Evolutionary conservation across 2,113 vertebrate species (phyloP).

Genomic region (Callospermophilus lateralis): DNA sequence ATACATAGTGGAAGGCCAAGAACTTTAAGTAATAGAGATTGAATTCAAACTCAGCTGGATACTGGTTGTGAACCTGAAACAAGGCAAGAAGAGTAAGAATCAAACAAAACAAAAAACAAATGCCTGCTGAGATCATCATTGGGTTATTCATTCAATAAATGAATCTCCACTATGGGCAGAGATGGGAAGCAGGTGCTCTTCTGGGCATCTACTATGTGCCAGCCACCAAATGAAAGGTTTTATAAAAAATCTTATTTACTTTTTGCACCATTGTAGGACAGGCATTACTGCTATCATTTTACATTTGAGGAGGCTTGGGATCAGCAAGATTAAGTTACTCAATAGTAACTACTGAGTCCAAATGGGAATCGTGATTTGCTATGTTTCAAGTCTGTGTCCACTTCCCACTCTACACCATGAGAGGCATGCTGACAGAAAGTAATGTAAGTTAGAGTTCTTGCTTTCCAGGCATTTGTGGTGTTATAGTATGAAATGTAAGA

Average conservation of each 20-base stretch:
- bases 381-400: background rate
- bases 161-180: background rate
- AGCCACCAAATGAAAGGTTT: background rate
- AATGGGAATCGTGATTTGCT: background rate
- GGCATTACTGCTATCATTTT: background rate
- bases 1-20: slow-evolving; percentile 98
- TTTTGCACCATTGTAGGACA: background rate
- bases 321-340: background rate
- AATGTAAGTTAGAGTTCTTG: background rate
- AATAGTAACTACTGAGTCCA: background rate
- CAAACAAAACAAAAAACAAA: slow-evolving; percentile 65
- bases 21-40: slow-evolving; percentile 99
- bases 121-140: background rate
- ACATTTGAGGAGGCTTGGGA: slow-evolving; percentile 16
- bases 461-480: background rate
- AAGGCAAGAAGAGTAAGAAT: slow-evolving; percentile 43
- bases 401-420: background rate
- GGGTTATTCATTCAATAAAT: background rate
- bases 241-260: slow-evolving; percentile 12
- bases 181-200: background rate
- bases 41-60: slow-evolving; percentile 98
- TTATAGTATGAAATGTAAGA: background rate
- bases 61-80: slow-evolving; percentile 95
- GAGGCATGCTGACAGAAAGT: background rate
- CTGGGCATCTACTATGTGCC: background rate